A percentile compares a stretch with the other conserved stretches of the same genome.
Conservation (phyloP, 2,888 invertebrate genomes). For the Caenorhabditis imperialis region DNA sequence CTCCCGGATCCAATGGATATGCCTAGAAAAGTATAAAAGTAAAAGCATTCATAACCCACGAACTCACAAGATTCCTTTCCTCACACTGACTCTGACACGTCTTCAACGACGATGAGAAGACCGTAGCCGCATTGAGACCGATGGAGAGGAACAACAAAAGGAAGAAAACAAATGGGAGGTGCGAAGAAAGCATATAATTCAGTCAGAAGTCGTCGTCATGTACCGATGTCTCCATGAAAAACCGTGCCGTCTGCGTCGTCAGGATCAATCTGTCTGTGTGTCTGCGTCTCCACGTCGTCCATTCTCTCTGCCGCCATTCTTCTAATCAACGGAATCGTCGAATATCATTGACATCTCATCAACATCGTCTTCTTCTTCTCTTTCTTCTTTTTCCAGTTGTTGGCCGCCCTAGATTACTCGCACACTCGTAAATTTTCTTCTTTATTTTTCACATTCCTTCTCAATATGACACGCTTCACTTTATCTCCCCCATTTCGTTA, state of each 20-base stretch:
- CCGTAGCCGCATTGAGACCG: conserved; percentile 54
- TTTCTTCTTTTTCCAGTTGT: conserved; percentile 1
- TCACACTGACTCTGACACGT: conserved; percentile 70
- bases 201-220: conserved; percentile 36
- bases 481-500: too few species aligned
- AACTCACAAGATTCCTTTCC: conserved; percentile 69
- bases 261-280: conserved; percentile 13
- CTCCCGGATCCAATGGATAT: conserved; percentile 64
- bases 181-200: conserved; percentile 35
- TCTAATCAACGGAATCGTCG: conserved; percentile 40
- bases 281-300: conserved; percentile 36
- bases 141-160: neutral
- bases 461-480: too few species aligned
- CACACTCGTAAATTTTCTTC: conserved; percentile 49
- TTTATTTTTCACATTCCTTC: conserved; percentile 5
- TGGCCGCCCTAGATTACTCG: conserved; percentile 44
- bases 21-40: conserved; percentile 60
- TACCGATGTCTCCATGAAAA: conserved; percentile 4
- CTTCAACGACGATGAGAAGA: conserved; percentile 70
- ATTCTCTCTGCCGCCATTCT: neutral
- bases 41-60: neutral
- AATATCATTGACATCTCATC: conserved; percentile 51
- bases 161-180: conserved; percentile 14
- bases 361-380: conserved; percentile 16
- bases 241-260: too few species aligned